Conservation (phyloP, 1,140 invertebrate genomes). For the Ceratosolen fusciceps region DNA sequence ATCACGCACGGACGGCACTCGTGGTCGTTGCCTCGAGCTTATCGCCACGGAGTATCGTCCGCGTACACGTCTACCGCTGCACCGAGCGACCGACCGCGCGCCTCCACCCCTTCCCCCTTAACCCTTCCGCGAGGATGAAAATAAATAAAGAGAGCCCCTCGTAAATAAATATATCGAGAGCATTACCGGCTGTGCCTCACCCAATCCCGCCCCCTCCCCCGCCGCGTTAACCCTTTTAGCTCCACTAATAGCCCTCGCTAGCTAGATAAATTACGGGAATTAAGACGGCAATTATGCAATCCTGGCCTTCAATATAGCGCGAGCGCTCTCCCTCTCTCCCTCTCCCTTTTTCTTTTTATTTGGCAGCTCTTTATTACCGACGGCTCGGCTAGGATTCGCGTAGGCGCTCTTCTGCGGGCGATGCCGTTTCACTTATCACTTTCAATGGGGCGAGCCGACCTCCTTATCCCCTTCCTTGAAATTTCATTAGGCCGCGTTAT, state of each 20-base stretch:
- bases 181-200: background rate
- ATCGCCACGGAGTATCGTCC: conserved; percentile 31
- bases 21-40: conserved; percentile 32
- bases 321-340: too few relatives aligned
- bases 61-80: too few relatives aligned
- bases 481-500: background rate
- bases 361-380: background rate
- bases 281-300: conserved; percentile 40
- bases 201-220: too few relatives aligned
- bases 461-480: background rate
- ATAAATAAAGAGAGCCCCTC: conserved; percentile 33
- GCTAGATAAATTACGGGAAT: conserved; percentile 34
- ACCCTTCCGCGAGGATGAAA: conserved; percentile 12
- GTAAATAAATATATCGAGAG: conserved; percentile 40
- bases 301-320: conserved; percentile 9
- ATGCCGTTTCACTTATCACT: background rate
- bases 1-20: conserved; percentile 25
- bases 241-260: too few relatives aligned
- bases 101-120: too few relatives aligned
- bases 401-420: background rate
- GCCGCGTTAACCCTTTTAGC: background rate
- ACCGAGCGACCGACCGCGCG: background rate
- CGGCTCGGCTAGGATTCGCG: background rate
- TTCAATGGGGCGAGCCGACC: background rate
- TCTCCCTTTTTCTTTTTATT: too few relatives aligned